Evolutionary conservation across 2,888 invertebrate species (phyloP).

Genomic region (Drosophila rubida): DNA sequence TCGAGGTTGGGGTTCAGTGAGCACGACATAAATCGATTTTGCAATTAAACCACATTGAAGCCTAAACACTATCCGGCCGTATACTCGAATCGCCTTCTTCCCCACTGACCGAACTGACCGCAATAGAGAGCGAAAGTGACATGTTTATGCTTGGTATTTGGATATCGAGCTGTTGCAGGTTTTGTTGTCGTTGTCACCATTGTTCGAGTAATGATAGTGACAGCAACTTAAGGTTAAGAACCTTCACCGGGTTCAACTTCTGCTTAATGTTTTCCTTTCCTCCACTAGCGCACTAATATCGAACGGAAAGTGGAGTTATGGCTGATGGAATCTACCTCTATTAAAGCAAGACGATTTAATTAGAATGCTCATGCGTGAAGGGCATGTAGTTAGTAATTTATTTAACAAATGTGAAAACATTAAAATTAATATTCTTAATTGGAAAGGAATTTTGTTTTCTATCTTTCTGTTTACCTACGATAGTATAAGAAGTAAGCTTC

Average conservation of each 20-base stretch:
- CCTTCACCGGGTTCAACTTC: conserved; percentile 31
- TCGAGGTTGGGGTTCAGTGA: conserved; percentile 39
- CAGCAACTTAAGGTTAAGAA: conserved; percentile 65
- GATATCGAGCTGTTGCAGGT: conserved; percentile 15
- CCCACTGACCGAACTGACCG: conserved; percentile 34
- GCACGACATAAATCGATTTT: conserved; percentile 72
- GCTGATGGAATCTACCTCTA: too few species aligned
- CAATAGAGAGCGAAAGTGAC: conserved; percentile 67
- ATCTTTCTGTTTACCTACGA: too few species aligned
- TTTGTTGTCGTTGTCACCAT: not conserved
- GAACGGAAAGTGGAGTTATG: not conserved
- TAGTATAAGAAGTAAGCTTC: too few species aligned
- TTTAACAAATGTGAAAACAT: too few species aligned
- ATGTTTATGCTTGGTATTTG: conserved; percentile 52
- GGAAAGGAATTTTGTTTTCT: too few species aligned
- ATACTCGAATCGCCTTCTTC: conserved; percentile 1
- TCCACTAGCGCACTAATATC: not conserved
- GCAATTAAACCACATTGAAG: conserved; percentile 71
- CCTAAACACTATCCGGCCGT: not conserved
- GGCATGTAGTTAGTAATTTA: too few species aligned
- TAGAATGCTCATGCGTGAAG: too few species aligned
- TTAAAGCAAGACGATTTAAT: too few species aligned
- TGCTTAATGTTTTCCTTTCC: not conserved
- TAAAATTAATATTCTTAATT: too few species aligned
- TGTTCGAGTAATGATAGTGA: conserved; percentile 15